Conservation (phyloP, 1,140 invertebrate species). For the Hyles euphorbiae region DNA sequence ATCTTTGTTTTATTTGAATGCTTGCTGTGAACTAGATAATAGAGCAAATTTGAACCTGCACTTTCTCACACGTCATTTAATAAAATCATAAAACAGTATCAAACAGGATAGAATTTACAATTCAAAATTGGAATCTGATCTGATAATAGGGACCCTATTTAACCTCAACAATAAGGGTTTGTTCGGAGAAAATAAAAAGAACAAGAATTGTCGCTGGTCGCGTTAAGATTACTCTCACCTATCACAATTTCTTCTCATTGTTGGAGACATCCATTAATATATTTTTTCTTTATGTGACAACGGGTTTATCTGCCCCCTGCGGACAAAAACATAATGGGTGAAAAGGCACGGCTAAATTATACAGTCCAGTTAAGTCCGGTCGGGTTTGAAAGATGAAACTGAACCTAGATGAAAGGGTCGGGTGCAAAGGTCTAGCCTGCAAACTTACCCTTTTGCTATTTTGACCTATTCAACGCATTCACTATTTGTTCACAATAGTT, state of each 20-base stretch:
- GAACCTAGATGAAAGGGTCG: constrained; percentile 22
- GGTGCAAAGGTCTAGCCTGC: constrained; percentile 27
- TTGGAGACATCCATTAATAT: constrained; percentile 58
- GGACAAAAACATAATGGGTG: constrained; percentile 55
- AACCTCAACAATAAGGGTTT: constrained; percentile 56
- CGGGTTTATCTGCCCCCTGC: constrained; percentile 54
- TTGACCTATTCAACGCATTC: background rate
- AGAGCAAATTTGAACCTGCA: too few species aligned
- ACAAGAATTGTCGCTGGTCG: constrained; percentile 49
- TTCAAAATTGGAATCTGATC: constrained; percentile 49
- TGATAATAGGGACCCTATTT: constrained; percentile 53
- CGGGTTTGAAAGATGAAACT: constrained; percentile 36
- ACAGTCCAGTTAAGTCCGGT: constrained; percentile 40
- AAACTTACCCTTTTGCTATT: constrained; percentile 1
- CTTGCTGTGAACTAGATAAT: too few species aligned
- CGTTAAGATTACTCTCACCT: constrained; percentile 70
- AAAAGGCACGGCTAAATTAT: constrained; percentile 55
- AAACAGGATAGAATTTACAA: constrained; percentile 39
- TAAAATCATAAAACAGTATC: too few species aligned
- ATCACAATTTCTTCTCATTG: constrained; percentile 71
- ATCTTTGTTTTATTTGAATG: too few species aligned
- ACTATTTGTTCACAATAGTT: too few species aligned
- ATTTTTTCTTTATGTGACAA: constrained; percentile 57
- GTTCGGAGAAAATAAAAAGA: constrained; percentile 45
- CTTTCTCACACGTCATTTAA: too few species aligned